These are phyloP conservation scores for Eupsilia transversa DNA, from an alignment of 2,888 invertebrate species.

Conservation along the genomic window DNA sequence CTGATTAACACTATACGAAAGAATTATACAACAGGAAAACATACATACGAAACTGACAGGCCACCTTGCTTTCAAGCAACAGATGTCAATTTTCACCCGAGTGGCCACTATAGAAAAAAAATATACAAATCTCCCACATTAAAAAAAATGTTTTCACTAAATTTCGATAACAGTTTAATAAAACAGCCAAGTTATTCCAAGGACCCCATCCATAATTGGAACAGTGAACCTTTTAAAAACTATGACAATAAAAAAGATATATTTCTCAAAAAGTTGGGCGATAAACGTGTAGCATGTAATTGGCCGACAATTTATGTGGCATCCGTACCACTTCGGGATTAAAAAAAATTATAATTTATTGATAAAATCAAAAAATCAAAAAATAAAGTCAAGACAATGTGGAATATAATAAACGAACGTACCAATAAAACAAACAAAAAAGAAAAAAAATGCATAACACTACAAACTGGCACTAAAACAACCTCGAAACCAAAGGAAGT, in stretches of 20 bases:
- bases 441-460: too few relatives aligned
- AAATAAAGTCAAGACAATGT: too few relatives aligned
- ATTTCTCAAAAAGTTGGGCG: slow-evolving; percentile 77
- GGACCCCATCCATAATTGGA: slow-evolving; percentile 71
- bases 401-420: too few relatives aligned
- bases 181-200: slow-evolving; percentile 62
- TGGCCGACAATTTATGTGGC: slow-evolving; percentile 81
- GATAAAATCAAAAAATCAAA: too few relatives aligned
- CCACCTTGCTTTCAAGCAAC: background rate
- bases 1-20: background rate
- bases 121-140: slow-evolving; percentile 9
- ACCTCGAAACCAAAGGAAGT: too few relatives aligned
- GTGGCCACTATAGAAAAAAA: background rate
- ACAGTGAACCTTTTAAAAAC: slow-evolving; percentile 85
- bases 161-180: slow-evolving; percentile 59
- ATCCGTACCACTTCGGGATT: slow-evolving; percentile 68
- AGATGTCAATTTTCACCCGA: background rate
- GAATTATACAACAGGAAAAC: background rate
- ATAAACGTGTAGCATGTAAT: slow-evolving; percentile 82
- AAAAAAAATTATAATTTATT: too few relatives aligned
- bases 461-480: too few relatives aligned
- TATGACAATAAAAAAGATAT: slow-evolving; percentile 86
- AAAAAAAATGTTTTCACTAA: slow-evolving; percentile 17
- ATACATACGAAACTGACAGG: background rate
- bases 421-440: too few relatives aligned